Percentiles rank a stretch among this genome's conserved stretches.
Evolutionary conservation across 2,113 vertebrate species (phyloP).

Genomic region (Lepidothrix coronata): DNA sequence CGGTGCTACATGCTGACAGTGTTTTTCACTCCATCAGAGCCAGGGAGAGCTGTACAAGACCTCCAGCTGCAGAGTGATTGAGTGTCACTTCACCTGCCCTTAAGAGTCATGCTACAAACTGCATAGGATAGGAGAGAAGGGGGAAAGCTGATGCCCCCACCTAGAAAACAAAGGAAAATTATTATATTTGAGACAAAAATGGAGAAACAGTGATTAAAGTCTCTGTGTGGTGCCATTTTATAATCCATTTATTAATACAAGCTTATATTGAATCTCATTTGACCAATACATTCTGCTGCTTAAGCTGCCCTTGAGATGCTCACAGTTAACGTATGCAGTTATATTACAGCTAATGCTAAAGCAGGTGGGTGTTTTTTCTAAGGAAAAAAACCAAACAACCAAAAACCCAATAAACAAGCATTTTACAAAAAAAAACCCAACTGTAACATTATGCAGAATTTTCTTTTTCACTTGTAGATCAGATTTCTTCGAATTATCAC

Average conservation of each 20-base stretch:
- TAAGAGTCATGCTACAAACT: background rate
- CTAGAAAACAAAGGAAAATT: background rate
- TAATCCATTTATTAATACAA: background rate
- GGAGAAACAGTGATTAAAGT: background rate
- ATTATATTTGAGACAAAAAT: background rate
- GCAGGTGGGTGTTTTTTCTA: background rate
- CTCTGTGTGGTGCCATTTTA: background rate
- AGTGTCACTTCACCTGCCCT: rapidly evolving
- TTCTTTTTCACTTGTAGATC: background rate
- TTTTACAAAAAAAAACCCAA: background rate
- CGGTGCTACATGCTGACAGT: background rate
- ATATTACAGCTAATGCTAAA: background rate
- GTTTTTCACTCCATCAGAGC: rapidly evolving
- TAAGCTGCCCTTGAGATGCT: background rate
- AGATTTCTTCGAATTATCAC: background rate
- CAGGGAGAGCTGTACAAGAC: background rate
- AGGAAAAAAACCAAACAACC: background rate
- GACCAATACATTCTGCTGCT: background rate
- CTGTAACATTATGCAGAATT: background rate
- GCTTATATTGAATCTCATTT: background rate
- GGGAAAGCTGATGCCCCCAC: background rate
- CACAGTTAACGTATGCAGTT: background rate
- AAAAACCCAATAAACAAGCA: background rate
- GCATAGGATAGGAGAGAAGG: background rate
- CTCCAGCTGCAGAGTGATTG: background rate